A percentile compares a stretch with the other conserved stretches of the same genome.
Evolutionary conservation across 2,797 vertebrate species (phyloP).

Genomic region (Amphiprion clarkii): DNA sequence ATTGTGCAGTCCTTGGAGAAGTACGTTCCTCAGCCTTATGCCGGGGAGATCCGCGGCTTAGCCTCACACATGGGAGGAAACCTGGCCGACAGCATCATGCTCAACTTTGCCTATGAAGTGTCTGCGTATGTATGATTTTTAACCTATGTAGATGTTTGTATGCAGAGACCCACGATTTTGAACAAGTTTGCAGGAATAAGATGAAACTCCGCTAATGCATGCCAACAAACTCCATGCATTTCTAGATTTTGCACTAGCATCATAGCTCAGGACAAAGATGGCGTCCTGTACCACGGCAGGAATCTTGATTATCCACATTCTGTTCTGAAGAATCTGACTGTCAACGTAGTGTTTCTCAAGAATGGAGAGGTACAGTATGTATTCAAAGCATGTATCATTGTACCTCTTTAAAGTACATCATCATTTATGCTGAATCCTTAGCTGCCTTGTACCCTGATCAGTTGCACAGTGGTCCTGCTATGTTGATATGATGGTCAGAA

Average conservation of each 20-base stretch:
- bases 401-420: background rate
- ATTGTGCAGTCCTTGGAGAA: conserved; percentile 79
- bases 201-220: background rate
- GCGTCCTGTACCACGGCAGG: conserved; percentile 92
- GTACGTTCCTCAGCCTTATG: conserved; percentile 88
- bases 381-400: background rate
- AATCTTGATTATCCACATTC: conserved; percentile 92
- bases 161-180: background rate
- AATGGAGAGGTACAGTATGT: conserved; percentile 88
- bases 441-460: background rate
- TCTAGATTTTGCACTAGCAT: conserved; percentile 95
- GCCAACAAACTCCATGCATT: conserved; percentile 22
- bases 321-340: conserved; percentile 88
- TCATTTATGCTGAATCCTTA: background rate
- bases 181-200: background rate
- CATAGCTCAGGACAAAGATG: conserved; percentile 89
- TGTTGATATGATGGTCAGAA: background rate
- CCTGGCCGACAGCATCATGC: conserved; percentile 87
- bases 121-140: conserved; percentile 87
- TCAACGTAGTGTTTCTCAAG: conserved; percentile 88
- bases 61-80: conserved; percentile 76
- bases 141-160: background rate
- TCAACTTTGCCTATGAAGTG: conserved; percentile 94
- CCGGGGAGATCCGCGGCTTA: conserved; percentile 89
- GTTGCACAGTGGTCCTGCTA: background rate